phyloP scores from a whole-genome alignment of 2,113 vertebrate genomes.

The Isichthys henryi region DNA sequence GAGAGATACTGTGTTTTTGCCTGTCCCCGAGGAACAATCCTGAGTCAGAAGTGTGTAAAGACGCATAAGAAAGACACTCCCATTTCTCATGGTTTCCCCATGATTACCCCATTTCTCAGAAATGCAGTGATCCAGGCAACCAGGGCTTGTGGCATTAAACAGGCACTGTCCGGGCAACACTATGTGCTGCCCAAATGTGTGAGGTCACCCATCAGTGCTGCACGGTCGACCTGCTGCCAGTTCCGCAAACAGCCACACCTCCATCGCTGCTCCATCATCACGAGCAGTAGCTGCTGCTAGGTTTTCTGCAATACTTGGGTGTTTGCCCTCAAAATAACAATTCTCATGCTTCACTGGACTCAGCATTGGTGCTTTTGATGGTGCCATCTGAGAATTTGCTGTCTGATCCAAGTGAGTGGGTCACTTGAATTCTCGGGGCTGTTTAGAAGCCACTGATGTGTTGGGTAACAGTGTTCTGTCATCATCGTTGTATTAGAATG shows the following conservation, averaged over 20 bases:
- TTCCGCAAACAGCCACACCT: not conserved
- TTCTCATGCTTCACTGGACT: not conserved
- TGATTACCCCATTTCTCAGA: slow-evolving; percentile 64
- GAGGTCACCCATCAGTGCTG: not conserved
- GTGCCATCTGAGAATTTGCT: not conserved
- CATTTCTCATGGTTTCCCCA: slow-evolving; percentile 74
- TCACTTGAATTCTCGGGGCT: not conserved
- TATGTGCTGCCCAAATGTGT: not conserved
- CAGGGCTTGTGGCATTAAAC: not conserved
- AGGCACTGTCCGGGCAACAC: not conserved
- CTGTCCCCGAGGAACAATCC: not conserved
- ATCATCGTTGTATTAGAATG: not conserved
- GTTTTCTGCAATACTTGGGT: not conserved
- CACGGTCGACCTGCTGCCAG: not conserved
- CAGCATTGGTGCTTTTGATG: not conserved
- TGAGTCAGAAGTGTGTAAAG: not conserved
- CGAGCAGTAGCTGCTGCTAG: not conserved
- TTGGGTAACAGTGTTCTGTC: not conserved
- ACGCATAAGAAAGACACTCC: slow-evolving; percentile 63
- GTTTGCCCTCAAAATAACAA: not conserved
- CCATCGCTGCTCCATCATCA: not conserved
- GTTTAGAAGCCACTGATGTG: not conserved
- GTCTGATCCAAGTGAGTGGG: not conserved
- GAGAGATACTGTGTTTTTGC: not conserved
- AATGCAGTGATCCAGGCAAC: slow-evolving; percentile 55